phyloP scores from a whole-genome alignment of 2,113 vertebrate species.

The Apistogramma diplotaenia region DNA sequence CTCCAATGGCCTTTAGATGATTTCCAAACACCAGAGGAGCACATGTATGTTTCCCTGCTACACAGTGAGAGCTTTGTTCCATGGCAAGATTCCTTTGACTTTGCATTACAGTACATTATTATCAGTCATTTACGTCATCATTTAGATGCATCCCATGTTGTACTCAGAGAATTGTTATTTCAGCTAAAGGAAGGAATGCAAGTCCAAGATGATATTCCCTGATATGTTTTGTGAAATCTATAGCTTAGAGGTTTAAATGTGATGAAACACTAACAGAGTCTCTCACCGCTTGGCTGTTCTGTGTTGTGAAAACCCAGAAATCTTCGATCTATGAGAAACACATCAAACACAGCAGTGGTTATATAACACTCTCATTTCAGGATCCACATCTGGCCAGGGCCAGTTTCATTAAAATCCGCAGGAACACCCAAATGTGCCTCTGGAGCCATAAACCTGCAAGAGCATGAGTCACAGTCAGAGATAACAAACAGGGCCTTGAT shows the following conservation, averaged over 20 bases:
- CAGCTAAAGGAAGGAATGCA: not conserved
- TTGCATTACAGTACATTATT: conserved; percentile 44
- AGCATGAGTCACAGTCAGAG: conserved; percentile 11
- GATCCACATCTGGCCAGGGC: not conserved
- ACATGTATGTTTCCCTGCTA: conserved; percentile 9
- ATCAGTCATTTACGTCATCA: not conserved
- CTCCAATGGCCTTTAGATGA: not conserved
- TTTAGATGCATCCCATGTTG: not conserved
- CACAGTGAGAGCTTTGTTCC: conserved; percentile 50
- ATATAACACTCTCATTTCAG: not conserved
- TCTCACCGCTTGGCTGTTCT: not conserved
- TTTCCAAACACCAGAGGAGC: conserved; percentile 16
- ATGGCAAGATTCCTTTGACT: conserved; percentile 18
- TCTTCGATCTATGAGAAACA: not conserved
- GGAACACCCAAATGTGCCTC: not conserved
- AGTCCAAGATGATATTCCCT: not conserved
- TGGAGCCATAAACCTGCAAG: conserved; percentile 14
- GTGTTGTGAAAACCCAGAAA: not conserved
- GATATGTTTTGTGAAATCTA: not conserved
- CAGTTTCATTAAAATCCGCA: conserved; percentile 10
- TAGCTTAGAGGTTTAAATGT: not conserved
- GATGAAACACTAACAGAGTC: not conserved
- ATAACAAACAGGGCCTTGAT: conserved; percentile 37
- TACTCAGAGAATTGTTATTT: not conserved
- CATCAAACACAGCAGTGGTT: not conserved